phyloP scores from a whole-genome alignment of 2,797 vertebrate genomes.

The Phylloscopus collybita region DNA sequence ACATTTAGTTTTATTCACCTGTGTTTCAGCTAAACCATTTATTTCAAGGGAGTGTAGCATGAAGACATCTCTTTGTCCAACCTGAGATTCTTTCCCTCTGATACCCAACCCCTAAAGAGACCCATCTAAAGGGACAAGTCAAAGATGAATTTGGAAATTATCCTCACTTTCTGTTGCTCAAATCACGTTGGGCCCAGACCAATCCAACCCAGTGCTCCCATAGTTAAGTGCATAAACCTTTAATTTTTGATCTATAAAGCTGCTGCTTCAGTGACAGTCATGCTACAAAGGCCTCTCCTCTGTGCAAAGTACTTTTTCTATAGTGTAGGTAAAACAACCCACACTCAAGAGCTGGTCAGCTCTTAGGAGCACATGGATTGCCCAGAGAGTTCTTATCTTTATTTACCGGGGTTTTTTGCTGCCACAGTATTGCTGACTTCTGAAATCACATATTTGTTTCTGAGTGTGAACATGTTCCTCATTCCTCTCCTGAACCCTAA shows the following conservation, averaged over 20 bases:
- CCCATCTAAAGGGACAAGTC: neutral
- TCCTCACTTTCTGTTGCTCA: neutral
- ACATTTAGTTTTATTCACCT: neutral
- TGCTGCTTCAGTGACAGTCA: neutral
- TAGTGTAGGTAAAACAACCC: neutral
- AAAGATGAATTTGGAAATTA: neutral
- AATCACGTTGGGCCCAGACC: neutral
- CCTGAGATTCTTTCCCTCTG: neutral
- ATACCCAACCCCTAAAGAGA: neutral
- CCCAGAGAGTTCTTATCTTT: neutral
- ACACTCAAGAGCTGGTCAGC: neutral
- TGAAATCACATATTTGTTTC: slow-evolving; percentile 4
- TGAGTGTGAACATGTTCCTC: neutral
- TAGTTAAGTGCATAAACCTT: neutral
- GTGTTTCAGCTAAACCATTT: neutral
- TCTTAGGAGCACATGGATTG: neutral
- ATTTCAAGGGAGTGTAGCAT: neutral
- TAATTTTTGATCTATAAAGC: neutral
- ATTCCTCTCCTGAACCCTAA: neutral
- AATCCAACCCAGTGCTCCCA: neutral
- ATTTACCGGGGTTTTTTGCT: neutral
- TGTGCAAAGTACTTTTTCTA: neutral
- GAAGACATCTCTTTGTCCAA: neutral
- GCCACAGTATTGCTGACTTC: neutral
- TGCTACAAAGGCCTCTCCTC: neutral